Evolutionary conservation across 2,888 invertebrate species (phyloP).

Genomic region (Lypha dubia): DNA sequence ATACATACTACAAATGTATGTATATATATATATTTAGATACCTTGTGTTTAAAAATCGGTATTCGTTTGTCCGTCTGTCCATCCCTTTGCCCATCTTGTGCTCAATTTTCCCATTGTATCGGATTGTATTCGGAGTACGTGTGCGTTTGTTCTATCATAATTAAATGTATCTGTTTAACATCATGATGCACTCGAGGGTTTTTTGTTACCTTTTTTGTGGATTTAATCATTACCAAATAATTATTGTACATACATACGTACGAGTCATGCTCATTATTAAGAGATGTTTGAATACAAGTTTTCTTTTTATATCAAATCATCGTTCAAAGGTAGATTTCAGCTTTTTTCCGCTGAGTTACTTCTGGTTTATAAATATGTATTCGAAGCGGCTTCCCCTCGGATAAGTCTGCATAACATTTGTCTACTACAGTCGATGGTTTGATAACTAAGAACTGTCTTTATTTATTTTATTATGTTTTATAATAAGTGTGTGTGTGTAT

Average conservation of each 20-base stretch:
- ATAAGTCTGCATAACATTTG: background rate
- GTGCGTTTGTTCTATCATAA: constrained; percentile 48
- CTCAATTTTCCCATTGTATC: constrained; percentile 15
- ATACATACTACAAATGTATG: too few species aligned
- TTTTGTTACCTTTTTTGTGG: constrained; percentile 71
- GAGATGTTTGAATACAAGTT: constrained; percentile 28
- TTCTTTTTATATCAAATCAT: constrained; percentile 14
- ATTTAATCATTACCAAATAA: constrained; percentile 72
- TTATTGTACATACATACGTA: constrained; percentile 66
- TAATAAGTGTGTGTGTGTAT: too few species aligned
- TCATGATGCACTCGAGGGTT: constrained; percentile 40
- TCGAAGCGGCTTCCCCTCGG: constrained; percentile 31
- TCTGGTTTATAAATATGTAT: constrained; percentile 41
- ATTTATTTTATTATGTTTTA: background rate
- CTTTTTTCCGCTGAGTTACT: constrained; percentile 52
- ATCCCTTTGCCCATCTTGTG: background rate
- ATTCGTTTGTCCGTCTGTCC: background rate
- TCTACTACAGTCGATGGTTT: constrained; percentile 31
- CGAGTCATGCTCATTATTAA: constrained; percentile 12
- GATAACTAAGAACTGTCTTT: background rate
- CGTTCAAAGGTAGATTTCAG: constrained; percentile 56
- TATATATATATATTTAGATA: background rate
- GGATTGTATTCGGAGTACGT: background rate
- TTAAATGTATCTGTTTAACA: constrained; percentile 72
- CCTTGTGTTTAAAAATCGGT: constrained; percentile 19